These are phyloP conservation scores for human DNA, from an alignment of 2,113 vertebrate genomes.

Conservation along the genomic window DNA sequence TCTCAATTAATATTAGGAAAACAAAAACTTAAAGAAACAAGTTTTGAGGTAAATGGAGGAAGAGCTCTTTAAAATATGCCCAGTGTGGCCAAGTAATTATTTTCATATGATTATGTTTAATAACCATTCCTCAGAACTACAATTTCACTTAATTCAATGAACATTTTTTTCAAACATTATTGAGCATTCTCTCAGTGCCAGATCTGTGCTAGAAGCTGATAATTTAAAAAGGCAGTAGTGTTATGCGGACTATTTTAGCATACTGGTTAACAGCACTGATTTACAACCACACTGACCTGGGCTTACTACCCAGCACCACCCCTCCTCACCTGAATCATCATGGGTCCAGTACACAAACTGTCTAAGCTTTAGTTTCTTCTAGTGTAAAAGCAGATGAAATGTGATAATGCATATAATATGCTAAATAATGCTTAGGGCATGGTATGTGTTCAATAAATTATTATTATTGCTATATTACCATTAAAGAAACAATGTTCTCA, in stretches of 20 bases:
- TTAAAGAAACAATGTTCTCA: background rate
- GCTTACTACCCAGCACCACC: background rate
- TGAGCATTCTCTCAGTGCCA: background rate
- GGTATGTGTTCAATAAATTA: background rate
- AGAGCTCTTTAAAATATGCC: background rate
- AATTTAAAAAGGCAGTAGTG: background rate
- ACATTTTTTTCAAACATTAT: background rate
- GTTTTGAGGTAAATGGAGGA: background rate
- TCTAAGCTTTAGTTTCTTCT: background rate
- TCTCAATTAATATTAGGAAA: background rate
- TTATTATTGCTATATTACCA: background rate
- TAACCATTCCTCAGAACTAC: background rate
- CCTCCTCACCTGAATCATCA: background rate
- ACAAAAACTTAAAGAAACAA: background rate
- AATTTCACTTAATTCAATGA: background rate
- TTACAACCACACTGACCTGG: background rate
- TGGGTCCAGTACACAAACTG: background rate
- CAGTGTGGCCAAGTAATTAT: background rate
- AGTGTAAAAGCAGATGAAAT: slow-evolving; percentile 43
- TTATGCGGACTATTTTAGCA: background rate
- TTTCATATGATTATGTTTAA: background rate
- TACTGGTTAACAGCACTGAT: background rate
- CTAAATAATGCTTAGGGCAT: background rate
- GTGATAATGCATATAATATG: slow-evolving; percentile 49
- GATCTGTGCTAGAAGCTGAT: background rate